A percentile compares a stretch with the other conserved stretches of the same genome.
Evolutionary conservation across 2,113 vertebrate genomes (phyloP).

Genomic region (Martes martes): DNA sequence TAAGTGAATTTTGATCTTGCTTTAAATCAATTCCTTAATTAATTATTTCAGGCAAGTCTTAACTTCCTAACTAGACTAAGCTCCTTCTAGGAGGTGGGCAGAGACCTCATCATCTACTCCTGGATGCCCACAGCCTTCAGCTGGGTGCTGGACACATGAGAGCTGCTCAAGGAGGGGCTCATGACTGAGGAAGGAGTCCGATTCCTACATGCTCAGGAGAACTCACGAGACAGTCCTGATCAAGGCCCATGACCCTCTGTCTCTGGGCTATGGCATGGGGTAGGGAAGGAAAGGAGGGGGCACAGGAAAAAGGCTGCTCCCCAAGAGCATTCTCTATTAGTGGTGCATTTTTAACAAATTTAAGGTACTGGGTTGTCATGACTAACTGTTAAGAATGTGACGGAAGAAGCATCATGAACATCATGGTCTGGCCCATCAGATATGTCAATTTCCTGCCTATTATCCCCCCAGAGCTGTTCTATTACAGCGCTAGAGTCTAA

Average conservation of each 20-base stretch:
- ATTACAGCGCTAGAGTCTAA: neutral
- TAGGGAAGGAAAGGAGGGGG: too few species aligned
- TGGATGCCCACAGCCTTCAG: neutral
- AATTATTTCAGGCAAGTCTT: neutral
- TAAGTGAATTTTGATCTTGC: neutral
- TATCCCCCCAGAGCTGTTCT: neutral
- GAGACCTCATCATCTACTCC: neutral
- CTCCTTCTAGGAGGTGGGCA: neutral
- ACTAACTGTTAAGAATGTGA: neutral
- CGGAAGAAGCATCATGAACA: neutral
- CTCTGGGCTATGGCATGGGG: neutral
- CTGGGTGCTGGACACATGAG: too few species aligned
- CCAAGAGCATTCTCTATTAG: neutral
- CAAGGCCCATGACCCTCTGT: neutral
- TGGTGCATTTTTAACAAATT: neutral
- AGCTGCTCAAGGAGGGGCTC: neutral
- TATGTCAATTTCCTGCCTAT: fast-evolving
- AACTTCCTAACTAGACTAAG: neutral
- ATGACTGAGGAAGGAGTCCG: neutral
- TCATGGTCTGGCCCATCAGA: neutral
- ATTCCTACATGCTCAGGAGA: neutral
- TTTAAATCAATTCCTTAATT: neutral
- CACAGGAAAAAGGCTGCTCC: neutral
- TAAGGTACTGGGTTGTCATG: neutral
- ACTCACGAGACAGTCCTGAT: too few species aligned